phyloP scores from a whole-genome alignment of 1,140 invertebrate genomes.

The Ridgeia piscesae region DNA sequence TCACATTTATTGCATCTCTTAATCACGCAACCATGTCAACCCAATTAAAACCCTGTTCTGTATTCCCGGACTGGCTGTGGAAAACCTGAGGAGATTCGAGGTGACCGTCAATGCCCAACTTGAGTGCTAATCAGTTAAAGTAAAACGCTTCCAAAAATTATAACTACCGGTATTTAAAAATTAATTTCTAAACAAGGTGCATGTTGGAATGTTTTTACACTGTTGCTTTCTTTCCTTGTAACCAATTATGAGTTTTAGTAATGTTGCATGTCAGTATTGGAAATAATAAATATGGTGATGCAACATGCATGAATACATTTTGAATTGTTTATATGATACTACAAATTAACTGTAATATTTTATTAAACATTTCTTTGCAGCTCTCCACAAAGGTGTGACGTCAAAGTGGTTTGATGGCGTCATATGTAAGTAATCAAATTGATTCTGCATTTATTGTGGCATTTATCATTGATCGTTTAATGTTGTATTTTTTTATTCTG shows the following conservation, averaged over 20 bases:
- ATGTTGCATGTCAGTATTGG: constrained; percentile 41
- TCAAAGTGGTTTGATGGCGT: constrained; percentile 62
- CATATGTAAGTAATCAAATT: constrained; percentile 51
- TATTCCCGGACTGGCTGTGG: no score
- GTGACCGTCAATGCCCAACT: no score
- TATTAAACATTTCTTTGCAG: constrained; percentile 63
- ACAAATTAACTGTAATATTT: constrained; percentile 20
- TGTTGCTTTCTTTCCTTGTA: not conserved
- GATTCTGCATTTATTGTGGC: not conserved
- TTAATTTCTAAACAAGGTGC: constrained; percentile 8
- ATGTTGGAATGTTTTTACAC: no score
- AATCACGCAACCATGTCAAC: no score
- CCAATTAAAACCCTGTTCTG: no score
- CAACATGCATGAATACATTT: constrained; percentile 61
- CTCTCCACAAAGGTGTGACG: constrained; percentile 66
- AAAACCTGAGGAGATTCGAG: no score
- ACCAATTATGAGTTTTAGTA: constrained; percentile 4
- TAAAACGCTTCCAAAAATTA: no score
- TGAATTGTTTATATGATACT: constrained; percentile 46
- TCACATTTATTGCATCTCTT: no score
- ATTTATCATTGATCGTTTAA: no score
- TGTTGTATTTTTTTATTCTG: no score
- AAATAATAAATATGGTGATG: constrained; percentile 67
- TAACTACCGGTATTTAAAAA: no score
- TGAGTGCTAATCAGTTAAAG: no score